A percentile compares a stretch with the other conserved stretches of the same genome.
Conservation (phyloP, 2,888 invertebrate genomes). For the Limnephilus auricula region DNA sequence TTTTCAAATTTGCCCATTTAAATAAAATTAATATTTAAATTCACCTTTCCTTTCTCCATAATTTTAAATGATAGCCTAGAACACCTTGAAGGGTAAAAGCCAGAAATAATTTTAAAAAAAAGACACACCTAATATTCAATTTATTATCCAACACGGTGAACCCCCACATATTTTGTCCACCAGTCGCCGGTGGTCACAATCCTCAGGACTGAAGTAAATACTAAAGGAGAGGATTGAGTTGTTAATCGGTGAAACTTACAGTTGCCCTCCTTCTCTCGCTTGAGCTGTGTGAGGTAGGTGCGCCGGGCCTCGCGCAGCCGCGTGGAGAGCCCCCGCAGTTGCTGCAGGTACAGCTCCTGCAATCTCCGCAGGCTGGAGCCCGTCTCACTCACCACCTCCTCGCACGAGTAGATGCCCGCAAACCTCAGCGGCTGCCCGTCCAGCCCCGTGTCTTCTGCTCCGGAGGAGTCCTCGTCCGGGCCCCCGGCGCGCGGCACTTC, state of each 20-base stretch:
- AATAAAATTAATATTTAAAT: no score
- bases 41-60: no score
- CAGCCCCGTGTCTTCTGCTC: conserved; percentile 72
- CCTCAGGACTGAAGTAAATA: no score
- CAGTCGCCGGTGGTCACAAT: no score
- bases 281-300: conserved; percentile 84
- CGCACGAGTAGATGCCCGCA: conserved; percentile 92
- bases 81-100: no score
- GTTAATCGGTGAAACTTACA: conserved; percentile 75
- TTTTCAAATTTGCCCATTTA: no score
- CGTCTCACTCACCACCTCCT: conserved; percentile 89
- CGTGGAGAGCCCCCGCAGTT: conserved; percentile 87
- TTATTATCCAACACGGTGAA: no score
- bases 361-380: conserved; percentile 86
- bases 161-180: no score
- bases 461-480: conserved; percentile 69
- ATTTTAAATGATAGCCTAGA: no score
- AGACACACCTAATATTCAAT: no score
- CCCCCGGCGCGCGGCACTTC: conserved; percentile 71
- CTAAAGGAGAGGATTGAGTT: no score
- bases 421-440: conserved; percentile 76
- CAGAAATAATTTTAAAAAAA: no score
- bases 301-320: conserved; percentile 84
- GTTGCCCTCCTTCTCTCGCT: conserved; percentile 87
- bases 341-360: conserved; percentile 89